Conservation (phyloP, 2,113 vertebrate genomes). For the Nesospiza acunhae region DNA sequence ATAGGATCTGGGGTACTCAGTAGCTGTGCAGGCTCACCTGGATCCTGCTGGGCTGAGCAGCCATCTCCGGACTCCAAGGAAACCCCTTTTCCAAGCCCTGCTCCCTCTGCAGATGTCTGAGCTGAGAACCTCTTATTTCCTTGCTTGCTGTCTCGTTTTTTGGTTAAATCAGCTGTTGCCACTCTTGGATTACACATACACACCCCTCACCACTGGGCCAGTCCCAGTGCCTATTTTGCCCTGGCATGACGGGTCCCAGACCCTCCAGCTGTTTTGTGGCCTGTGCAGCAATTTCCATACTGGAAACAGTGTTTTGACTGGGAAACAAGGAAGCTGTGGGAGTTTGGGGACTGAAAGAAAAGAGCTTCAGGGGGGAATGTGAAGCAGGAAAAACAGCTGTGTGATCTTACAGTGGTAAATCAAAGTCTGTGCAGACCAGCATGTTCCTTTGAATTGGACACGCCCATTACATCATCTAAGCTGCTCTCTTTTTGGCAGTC, state of each 20-base stretch:
- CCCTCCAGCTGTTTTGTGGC: background rate
- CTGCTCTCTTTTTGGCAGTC: background rate
- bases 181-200: rapidly evolving
- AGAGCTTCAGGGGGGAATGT: background rate
- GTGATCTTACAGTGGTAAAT: background rate
- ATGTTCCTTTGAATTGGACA: background rate
- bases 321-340: background rate
- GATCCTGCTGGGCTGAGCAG: background rate
- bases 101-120: background rate
- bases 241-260: background rate
- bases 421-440: background rate
- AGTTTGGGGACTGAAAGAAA: background rate
- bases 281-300: background rate
- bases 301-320: background rate
- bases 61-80: background rate
- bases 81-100: background rate
- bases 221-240: background rate
- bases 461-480: background rate
- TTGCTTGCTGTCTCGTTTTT: background rate
- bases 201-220: rapidly evolving
- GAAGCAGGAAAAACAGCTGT: background rate
- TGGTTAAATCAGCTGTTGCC: background rate
- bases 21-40: background rate
- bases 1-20: background rate
- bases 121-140: background rate